phyloP scores from a whole-genome alignment of 23 tunicate species.

The Corella eumyota region DNA sequence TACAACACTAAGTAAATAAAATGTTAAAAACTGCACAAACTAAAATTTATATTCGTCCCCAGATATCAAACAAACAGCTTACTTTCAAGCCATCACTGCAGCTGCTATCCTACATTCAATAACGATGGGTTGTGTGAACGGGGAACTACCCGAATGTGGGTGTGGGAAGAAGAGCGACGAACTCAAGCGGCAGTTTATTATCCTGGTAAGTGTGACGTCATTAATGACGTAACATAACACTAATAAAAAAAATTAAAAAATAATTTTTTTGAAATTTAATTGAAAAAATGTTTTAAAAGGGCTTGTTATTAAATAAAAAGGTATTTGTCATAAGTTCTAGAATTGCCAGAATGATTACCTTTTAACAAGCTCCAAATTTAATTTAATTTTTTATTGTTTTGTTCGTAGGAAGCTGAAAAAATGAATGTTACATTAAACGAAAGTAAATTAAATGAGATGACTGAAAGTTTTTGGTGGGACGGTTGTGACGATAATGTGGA shows the following conservation, averaged over 20 bases:
- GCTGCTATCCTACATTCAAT: background rate
- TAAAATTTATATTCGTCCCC: too few species aligned
- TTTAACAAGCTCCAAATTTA: too few species aligned
- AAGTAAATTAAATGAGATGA: background rate
- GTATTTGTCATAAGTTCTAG: too few species aligned
- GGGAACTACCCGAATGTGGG: background rate
- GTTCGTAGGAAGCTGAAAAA: background rate
- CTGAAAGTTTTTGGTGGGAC: background rate
- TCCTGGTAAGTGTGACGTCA: background rate
- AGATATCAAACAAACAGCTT: background rate
- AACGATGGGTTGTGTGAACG: background rate
- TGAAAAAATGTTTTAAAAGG: too few species aligned
- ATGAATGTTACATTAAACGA: background rate
- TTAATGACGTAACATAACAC: background rate
- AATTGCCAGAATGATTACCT: too few species aligned
- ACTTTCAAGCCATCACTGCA: background rate
- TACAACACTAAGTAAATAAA: too few species aligned
- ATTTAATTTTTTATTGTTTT: background rate
- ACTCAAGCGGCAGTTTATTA: background rate
- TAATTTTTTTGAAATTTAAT: too few species aligned
- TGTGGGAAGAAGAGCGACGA: background rate
- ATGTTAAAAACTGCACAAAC: too few species aligned
- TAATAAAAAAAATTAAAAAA: too few species aligned
- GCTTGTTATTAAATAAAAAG: too few species aligned
- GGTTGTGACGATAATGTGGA: background rate